phyloP scores from a whole-genome alignment of 1,140 invertebrate species.

The Oryctes rhinoceros region DNA sequence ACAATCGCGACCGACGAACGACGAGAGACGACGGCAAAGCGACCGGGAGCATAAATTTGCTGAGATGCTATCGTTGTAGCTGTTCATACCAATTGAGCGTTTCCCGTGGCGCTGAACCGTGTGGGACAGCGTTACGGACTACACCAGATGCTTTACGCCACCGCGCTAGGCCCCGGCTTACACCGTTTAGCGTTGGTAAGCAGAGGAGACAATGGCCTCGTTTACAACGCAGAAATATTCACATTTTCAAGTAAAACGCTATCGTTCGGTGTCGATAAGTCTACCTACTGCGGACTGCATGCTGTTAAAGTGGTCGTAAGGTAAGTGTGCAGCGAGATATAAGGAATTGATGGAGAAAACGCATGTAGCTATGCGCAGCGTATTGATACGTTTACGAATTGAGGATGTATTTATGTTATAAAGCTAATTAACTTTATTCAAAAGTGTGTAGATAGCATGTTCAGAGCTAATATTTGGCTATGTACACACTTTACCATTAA shows the following conservation, averaged over 20 bases:
- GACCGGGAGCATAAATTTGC: slow-evolving; percentile 50
- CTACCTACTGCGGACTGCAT: not conserved
- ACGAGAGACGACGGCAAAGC: slow-evolving; percentile 42
- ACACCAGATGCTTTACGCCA: not conserved
- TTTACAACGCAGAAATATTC: slow-evolving; percentile 31
- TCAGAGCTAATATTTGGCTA: too few species aligned
- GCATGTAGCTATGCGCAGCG: too few species aligned
- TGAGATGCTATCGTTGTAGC: slow-evolving; percentile 47
- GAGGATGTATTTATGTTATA: too few species aligned
- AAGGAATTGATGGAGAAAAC: too few species aligned
- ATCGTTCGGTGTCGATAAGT: not conserved
- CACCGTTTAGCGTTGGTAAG: not conserved
- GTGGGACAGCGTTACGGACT: slow-evolving; percentile 26
- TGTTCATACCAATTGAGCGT: slow-evolving; percentile 48
- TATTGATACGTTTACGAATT: too few species aligned
- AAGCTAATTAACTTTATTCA: too few species aligned
- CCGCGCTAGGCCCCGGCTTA: not conserved
- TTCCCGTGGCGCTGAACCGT: slow-evolving; percentile 43
- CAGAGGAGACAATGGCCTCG: not conserved
- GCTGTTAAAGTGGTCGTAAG: not conserved
- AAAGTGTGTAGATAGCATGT: too few species aligned
- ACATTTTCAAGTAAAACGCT: not conserved
- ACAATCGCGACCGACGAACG: slow-evolving; percentile 49
- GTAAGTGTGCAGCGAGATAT: not conserved
- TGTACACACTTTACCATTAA: too few species aligned